phyloP scores from a whole-genome alignment of 2,888 invertebrate species.

The Pyrochroa serraticornis region DNA sequence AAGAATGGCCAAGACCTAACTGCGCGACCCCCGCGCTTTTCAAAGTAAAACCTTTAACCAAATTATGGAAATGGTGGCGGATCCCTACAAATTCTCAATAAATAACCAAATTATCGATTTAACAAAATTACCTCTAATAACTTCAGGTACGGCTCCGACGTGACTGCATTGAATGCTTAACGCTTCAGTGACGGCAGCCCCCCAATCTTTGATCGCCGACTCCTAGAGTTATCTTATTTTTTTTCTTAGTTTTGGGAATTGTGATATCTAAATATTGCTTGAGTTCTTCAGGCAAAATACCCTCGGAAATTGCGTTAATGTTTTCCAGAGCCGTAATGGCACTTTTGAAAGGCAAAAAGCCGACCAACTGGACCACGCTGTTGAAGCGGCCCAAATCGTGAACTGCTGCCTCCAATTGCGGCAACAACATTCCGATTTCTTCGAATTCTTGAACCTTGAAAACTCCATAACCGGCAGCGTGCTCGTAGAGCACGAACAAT shows the following conservation, averaged over 20 bases:
- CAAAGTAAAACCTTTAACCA: slow-evolving; percentile 83
- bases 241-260: slow-evolving; percentile 80
- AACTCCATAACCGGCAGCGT: slow-evolving; percentile 94
- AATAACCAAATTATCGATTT: not conserved
- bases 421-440: slow-evolving; percentile 87
- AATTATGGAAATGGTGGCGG: slow-evolving; percentile 77
- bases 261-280: slow-evolving; percentile 87
- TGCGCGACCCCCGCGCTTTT: slow-evolving; percentile 87
- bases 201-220: slow-evolving; percentile 90
- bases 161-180: slow-evolving; percentile 82
- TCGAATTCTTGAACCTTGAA: slow-evolving; percentile 95
- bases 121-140: slow-evolving; percentile 75
- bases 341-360: slow-evolving; percentile 93
- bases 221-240: slow-evolving; percentile 75
- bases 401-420: slow-evolving; percentile 89
- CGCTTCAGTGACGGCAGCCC: slow-evolving; percentile 86
- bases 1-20: slow-evolving; percentile 96
- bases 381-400: slow-evolving; percentile 88
- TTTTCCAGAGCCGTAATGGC: slow-evolving; percentile 93
- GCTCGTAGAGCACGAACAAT: slow-evolving; percentile 86
- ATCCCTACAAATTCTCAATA: slow-evolving; percentile 60
- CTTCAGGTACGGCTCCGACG: slow-evolving; percentile 89
- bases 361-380: slow-evolving; percentile 85
- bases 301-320: slow-evolving; percentile 95
- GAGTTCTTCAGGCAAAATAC: slow-evolving; percentile 87